These are phyloP conservation scores for Fistularia commersonii DNA, from an alignment of 2,797 vertebrate species.

Conservation along the genomic window DNA sequence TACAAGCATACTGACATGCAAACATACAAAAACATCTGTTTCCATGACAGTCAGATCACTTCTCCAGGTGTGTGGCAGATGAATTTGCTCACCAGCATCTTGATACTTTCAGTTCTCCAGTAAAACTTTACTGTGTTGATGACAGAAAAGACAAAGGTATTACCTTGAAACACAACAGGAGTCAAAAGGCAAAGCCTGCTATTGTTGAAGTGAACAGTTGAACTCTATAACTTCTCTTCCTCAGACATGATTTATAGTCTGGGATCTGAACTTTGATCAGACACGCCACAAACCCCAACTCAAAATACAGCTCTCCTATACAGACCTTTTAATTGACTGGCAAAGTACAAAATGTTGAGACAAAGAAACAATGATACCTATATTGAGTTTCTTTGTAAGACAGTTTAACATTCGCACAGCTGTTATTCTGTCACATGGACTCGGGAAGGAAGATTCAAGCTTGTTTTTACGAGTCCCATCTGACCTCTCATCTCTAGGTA, in stretches of 20 bases:
- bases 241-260: constrained; percentile 17
- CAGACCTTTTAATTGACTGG: not conserved
- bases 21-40: constrained; percentile 26
- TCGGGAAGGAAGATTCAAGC: constrained; percentile 47
- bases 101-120: too few species aligned
- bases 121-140: constrained; percentile 7
- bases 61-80: constrained; percentile 8
- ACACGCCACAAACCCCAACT: constrained; percentile 1
- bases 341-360: constrained; percentile 19
- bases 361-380: constrained; percentile 17
- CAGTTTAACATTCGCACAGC: constrained; percentile 53
- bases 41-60: constrained; percentile 20
- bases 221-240: constrained; percentile 42
- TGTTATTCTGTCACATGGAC: constrained; percentile 64
- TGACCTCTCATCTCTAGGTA: constrained; percentile 45
- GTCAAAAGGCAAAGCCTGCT: constrained; percentile 9
- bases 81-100: not conserved
- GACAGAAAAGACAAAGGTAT: constrained; percentile 10
- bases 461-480: constrained; percentile 53
- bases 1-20: constrained; percentile 17
- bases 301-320: too few species aligned
- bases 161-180: constrained; percentile 8
- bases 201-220: constrained; percentile 4
- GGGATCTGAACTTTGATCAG: constrained; percentile 10
- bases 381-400: constrained; percentile 33